These are phyloP conservation scores for Acleris sparsana DNA, from an alignment of 2,888 invertebrate genomes.

Conservation along the genomic window DNA sequence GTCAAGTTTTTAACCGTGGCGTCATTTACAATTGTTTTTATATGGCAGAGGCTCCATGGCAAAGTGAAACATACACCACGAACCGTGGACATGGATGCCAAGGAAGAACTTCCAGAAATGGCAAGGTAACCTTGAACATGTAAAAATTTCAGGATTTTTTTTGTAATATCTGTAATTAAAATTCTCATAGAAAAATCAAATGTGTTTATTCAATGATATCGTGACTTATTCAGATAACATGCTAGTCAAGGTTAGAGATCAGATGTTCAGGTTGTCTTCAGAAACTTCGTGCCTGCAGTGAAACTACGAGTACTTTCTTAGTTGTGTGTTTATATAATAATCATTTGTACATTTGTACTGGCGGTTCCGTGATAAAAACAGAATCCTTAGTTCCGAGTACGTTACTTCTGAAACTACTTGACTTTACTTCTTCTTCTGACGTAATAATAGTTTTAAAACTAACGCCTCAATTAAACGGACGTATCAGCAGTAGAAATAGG, in stretches of 20 bases:
- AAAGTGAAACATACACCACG: conserved; percentile 73
- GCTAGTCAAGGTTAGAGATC: too few species aligned
- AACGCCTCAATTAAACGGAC: too few species aligned
- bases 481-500: too few species aligned
- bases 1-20: conserved; percentile 50
- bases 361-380: too few species aligned
- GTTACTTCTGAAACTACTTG: too few species aligned
- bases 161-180: not conserved
- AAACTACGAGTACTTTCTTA: not conserved
- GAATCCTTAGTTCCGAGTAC: too few species aligned
- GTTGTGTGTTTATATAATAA: too few species aligned
- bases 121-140: conserved; percentile 62
- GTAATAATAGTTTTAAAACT: too few species aligned
- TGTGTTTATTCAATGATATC: too few species aligned
- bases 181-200: not conserved
- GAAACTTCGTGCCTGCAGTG: not conserved
- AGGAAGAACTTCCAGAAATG: conserved; percentile 61
- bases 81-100: conserved; percentile 62
- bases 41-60: conserved; percentile 79
- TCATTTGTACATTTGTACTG: too few species aligned
- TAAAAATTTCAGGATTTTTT: not conserved
- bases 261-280: not conserved
- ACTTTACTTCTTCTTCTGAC: too few species aligned
- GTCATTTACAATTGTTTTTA: conserved; percentile 61
- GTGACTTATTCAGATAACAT: too few species aligned